phyloP scores from a whole-genome alignment of 2,797 vertebrate genomes.

The Centropyge bicolor region DNA sequence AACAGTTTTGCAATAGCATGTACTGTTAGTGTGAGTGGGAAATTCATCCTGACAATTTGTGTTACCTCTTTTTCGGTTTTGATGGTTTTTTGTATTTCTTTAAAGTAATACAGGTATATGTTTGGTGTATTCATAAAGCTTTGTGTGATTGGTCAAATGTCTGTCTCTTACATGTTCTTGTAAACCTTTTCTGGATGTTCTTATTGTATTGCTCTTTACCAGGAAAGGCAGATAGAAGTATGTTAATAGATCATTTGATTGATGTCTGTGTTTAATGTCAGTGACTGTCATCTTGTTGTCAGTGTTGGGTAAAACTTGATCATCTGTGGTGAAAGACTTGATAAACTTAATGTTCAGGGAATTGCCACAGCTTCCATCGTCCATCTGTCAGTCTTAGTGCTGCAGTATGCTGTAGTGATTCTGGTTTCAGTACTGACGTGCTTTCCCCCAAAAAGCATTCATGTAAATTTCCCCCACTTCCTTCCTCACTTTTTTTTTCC shows the following conservation, averaged over 20 bases:
- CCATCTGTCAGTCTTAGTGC: constrained; percentile 17
- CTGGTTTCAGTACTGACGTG: background rate
- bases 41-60: background rate
- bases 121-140: constrained; percentile 15
- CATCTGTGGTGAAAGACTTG: constrained; percentile 34
- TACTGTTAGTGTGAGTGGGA: background rate
- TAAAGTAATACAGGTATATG: background rate
- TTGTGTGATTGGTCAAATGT: constrained; percentile 1
- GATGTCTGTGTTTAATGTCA: constrained; percentile 15
- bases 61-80: background rate
- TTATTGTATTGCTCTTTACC: background rate
- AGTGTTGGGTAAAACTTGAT: constrained; percentile 4
- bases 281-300: background rate
- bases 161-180: background rate
- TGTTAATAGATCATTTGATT: background rate
- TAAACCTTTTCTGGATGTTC: background rate
- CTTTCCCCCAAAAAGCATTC: background rate
- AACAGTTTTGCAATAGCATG: constrained; percentile 8
- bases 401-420: constrained; percentile 9
- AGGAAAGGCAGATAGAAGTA: background rate
- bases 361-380: background rate
- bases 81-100: background rate
- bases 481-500: background rate
- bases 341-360: constrained; percentile 11
- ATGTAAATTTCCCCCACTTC: background rate